These are phyloP conservation scores for Hypolimnas misippus DNA, from an alignment of 2,888 invertebrate species.

Conservation along the genomic window DNA sequence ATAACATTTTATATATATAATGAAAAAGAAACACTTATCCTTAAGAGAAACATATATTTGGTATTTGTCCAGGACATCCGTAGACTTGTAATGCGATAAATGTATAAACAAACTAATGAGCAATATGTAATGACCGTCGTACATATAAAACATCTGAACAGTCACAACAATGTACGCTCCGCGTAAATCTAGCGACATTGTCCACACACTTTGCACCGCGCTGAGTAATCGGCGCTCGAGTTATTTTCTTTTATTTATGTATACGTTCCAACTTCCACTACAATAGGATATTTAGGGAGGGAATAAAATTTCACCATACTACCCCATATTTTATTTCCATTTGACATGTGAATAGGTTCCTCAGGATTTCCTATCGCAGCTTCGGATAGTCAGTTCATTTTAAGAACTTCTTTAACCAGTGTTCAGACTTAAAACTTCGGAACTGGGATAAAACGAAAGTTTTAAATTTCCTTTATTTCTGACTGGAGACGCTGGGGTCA, in stretches of 20 bases:
- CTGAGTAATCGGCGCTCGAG: slow-evolving; percentile 69
- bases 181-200: slow-evolving; percentile 9
- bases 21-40: not conserved
- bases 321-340: slow-evolving; percentile 62
- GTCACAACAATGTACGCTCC: not conserved
- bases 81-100: not conserved
- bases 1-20: not conserved
- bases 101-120: not conserved
- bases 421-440: slow-evolving; percentile 38
- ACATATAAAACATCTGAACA: not conserved
- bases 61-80: no score
- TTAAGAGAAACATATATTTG: no score
- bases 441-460: slow-evolving; percentile 43
- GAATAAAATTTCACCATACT: slow-evolving; percentile 63
- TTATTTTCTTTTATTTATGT: slow-evolving; percentile 67
- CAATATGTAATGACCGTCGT: not conserved
- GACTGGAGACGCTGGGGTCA: slow-evolving; percentile 23
- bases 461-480: slow-evolving; percentile 34
- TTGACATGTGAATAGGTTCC: slow-evolving; percentile 61
- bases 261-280: slow-evolving; percentile 58
- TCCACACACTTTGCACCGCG: slow-evolving; percentile 53
- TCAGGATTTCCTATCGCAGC: slow-evolving; percentile 35
- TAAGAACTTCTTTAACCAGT: slow-evolving; percentile 35
- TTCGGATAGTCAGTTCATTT: slow-evolving; percentile 28
- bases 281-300: slow-evolving; percentile 71